Percentiles rank a stretch among this genome's conserved stretches.
Evolutionary conservation across 2,888 invertebrate species (phyloP).

Genomic region (Cosmorhoe ocellata): DNA sequence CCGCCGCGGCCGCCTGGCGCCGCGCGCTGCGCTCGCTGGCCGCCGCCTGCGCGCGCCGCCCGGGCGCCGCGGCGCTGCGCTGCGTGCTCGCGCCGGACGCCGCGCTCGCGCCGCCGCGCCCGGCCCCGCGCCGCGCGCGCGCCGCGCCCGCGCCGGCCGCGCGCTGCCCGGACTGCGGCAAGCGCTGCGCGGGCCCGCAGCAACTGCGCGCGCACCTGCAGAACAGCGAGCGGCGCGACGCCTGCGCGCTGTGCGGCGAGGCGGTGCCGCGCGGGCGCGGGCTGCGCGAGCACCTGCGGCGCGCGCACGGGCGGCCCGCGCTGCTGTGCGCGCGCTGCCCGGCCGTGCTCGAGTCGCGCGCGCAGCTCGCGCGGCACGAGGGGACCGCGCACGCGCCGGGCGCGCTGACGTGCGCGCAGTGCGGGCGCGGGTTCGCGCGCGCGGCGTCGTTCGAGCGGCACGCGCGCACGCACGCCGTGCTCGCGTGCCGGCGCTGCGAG

Average conservation of each 20-base stretch:
- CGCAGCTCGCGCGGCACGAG: too few species aligned
- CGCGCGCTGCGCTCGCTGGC: conserved; percentile 54
- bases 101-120: conserved; percentile 45
- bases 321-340: conserved; percentile 61
- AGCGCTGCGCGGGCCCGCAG: conserved; percentile 59
- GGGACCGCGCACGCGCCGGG: conserved; percentile 56
- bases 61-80: conserved; percentile 43
- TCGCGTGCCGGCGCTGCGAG: conserved; percentile 64
- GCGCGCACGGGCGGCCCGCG: conserved; percentile 47
- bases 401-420: conserved; percentile 61
- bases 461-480: conserved; percentile 66
- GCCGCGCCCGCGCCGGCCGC: conserved; percentile 43
- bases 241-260: conserved; percentile 58
- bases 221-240: conserved; percentile 69
- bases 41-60: conserved; percentile 37
- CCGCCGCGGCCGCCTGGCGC: conserved; percentile 35
- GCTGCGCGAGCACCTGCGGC: conserved; percentile 54
- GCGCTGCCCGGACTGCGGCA: conserved; percentile 64
- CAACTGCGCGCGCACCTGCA: conserved; percentile 60
- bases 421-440: conserved; percentile 60
- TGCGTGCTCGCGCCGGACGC: conserved; percentile 58
- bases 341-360: conserved; percentile 42
- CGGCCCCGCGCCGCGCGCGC: conserved; percentile 55
- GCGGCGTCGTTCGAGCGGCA: conserved; percentile 69
- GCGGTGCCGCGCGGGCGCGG: conserved; percentile 52